Conservation (phyloP, 1,140 invertebrate species). For the Littorina saxatilis region DNA sequence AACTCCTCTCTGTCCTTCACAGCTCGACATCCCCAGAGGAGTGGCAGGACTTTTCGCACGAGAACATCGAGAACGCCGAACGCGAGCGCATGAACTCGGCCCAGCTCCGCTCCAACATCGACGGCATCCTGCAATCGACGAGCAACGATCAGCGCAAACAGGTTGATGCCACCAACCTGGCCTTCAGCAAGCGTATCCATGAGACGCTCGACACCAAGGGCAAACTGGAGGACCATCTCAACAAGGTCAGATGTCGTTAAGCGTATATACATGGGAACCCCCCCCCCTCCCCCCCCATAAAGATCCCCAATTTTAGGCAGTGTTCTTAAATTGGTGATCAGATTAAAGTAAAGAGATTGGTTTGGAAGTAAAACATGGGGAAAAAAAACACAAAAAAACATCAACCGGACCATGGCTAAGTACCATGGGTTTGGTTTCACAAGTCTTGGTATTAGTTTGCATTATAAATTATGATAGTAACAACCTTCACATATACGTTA, state of each 20-base stretch:
- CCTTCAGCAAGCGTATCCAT: constrained; percentile 85
- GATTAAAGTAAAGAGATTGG: no score
- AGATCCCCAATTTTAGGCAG: no score
- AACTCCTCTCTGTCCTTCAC: no score
- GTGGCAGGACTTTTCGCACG: constrained; percentile 87
- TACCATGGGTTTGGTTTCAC: no score
- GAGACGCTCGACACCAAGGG: constrained; percentile 87
- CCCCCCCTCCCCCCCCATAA: no score
- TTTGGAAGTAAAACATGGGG: no score
- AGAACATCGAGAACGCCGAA: constrained; percentile 85
- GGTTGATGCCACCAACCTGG: constrained; percentile 83
- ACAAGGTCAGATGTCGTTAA: constrained; percentile 78
- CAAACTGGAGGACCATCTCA: constrained; percentile 88
- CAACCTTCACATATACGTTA: no score
- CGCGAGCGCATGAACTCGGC: constrained; percentile 86
- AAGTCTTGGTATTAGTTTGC: no score
- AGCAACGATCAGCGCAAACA: constrained; percentile 82
- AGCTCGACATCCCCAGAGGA: constrained; percentile 77
- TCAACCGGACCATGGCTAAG: no score
- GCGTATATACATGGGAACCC: background rate
- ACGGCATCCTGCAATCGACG: constrained; percentile 86
- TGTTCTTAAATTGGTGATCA: no score
- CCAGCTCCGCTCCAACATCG: constrained; percentile 85
- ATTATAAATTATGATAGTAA: no score
- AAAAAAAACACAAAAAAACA: no score